Evolutionary conservation across 2,113 vertebrate species (phyloP).

Genomic region (Zapornia atra): DNA sequence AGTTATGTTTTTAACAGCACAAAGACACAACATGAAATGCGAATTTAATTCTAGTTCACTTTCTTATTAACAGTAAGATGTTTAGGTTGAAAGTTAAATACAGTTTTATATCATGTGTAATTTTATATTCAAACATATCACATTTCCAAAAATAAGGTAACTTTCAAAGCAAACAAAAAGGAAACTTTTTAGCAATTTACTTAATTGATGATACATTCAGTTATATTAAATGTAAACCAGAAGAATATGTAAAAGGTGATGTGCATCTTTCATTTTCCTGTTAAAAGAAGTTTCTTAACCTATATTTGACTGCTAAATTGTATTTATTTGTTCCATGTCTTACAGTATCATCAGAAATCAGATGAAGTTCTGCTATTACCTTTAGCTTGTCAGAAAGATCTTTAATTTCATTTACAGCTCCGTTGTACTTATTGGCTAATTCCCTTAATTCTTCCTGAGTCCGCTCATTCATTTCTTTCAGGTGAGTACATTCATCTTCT

Average conservation of each 20-base stretch:
- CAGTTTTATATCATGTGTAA: neutral
- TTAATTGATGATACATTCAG: neutral
- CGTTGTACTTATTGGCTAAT: conserved; percentile 97
- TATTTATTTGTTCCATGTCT: neutral
- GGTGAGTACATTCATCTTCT: conserved; percentile 98
- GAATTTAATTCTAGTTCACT: neutral
- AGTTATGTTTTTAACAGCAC: neutral
- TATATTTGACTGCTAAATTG: neutral
- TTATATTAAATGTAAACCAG: neutral
- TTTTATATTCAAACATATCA: neutral
- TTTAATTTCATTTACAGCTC: conserved; percentile 96
- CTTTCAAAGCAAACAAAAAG: neutral
- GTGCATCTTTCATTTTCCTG: neutral
- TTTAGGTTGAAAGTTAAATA: neutral
- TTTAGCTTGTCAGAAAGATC: conserved; percentile 97
- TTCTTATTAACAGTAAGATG: neutral
- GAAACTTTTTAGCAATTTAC: neutral
- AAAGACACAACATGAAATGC: neutral
- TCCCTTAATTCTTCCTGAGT: conserved; percentile 95
- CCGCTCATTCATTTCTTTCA: conserved; percentile 97
- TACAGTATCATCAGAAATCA: neutral
- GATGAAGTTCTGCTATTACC: conserved; percentile 72
- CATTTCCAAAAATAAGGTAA: neutral
- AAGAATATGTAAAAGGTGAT: neutral
- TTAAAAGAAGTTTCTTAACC: neutral